These are phyloP conservation scores for Euphonia xanthogaster DNA, from an alignment of 2,797 vertebrate genomes.

Conservation along the genomic window DNA sequence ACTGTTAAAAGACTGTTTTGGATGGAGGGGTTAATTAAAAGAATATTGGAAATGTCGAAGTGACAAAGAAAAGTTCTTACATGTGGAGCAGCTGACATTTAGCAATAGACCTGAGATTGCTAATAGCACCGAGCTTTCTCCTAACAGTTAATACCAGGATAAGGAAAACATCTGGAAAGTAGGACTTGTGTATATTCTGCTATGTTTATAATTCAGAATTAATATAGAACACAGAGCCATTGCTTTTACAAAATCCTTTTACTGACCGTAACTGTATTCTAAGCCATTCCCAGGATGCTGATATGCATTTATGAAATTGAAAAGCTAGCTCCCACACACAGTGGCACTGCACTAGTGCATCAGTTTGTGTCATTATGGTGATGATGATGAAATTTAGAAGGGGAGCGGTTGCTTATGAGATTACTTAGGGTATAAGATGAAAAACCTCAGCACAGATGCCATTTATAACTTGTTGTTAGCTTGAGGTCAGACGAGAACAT, in stretches of 20 bases:
- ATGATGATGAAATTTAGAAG: neutral
- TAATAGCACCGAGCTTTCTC: neutral
- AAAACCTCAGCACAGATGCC: neutral
- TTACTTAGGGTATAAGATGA: neutral
- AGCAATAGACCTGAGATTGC: neutral
- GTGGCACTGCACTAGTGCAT: neutral
- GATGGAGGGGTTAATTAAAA: neutral
- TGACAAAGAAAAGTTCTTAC: neutral
- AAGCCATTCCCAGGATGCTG: neutral
- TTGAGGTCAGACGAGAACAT: neutral
- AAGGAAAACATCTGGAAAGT: neutral
- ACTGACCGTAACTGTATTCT: neutral
- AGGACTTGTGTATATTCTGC: neutral
- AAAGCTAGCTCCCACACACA: neutral
- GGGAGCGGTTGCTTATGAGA: neutral
- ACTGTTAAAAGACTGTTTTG: neutral
- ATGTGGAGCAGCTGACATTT: neutral
- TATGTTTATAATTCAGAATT: constrained; percentile 35
- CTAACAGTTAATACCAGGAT: neutral
- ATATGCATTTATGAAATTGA: constrained; percentile 31
- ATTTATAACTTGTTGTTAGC: neutral
- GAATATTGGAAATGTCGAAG: neutral
- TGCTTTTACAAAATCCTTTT: constrained; percentile 22
- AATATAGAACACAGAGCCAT: neutral
- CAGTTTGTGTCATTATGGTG: neutral